Evolutionary conservation across 2,888 invertebrate species (phyloP).

Genomic region (Eupithecia centaureata): DNA sequence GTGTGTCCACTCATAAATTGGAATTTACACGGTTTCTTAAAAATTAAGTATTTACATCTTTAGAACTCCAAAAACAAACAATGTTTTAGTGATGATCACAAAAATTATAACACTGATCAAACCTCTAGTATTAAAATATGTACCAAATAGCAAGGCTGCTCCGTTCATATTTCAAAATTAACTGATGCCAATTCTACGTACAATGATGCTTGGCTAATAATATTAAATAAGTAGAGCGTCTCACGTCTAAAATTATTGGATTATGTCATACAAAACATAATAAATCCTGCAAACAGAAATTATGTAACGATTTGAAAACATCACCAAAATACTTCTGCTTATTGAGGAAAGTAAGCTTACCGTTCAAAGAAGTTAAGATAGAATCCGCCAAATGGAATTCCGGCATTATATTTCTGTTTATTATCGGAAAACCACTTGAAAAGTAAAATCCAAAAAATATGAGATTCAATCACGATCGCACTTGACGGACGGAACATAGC

Average conservation of each 20-base stretch:
- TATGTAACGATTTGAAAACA: conserved; percentile 66
- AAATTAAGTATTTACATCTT: not conserved
- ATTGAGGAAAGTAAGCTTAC: conserved; percentile 50
- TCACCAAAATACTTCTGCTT: conserved; percentile 34
- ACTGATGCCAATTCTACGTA: conserved; percentile 40
- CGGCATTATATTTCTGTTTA: conserved; percentile 60
- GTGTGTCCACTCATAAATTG: conserved; percentile 3
- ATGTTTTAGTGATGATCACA: not conserved
- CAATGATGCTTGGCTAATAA: conserved; percentile 54
- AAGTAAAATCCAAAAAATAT: not conserved
- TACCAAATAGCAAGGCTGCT: conserved; percentile 61
- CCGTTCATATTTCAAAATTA: conserved; percentile 51
- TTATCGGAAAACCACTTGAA: conserved; percentile 4
- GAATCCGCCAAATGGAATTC: conserved; percentile 71
- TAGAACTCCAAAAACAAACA: not conserved
- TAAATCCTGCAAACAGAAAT: conserved; percentile 69
- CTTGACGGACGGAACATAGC: too few relatives aligned
- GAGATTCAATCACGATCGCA: too few relatives aligned
- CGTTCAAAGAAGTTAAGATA: conserved; percentile 70
- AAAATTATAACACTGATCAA: not conserved
- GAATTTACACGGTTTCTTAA: not conserved
- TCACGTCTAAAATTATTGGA: conserved; percentile 77
- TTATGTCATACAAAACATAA: conserved; percentile 67
- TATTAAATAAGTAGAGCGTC: conserved; percentile 61
- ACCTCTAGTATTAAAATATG: not conserved